Conservation (phyloP, 30 jellyfish, hydroid and myxozoan genomes). For the Rhopilema esculentum region DNA sequence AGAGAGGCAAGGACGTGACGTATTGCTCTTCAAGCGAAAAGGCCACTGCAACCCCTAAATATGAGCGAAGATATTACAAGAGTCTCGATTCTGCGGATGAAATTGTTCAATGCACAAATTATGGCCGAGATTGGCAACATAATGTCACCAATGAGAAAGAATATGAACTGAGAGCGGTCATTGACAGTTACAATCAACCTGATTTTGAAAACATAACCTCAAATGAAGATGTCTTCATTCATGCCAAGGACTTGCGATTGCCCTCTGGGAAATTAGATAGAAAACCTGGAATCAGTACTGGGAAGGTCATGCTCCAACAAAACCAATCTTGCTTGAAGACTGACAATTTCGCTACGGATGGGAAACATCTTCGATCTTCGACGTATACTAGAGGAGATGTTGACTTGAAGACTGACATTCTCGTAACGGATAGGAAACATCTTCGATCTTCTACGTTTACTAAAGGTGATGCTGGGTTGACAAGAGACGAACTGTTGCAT, state of each 20-base stretch:
- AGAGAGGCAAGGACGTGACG: neutral
- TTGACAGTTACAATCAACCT: too few species aligned
- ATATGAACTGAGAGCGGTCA: neutral
- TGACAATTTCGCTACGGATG: neutral
- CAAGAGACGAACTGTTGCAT: neutral
- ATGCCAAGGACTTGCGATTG: neutral
- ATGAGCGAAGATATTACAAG: neutral
- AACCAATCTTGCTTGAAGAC: neutral
- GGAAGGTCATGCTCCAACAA: neutral
- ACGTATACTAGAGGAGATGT: neutral
- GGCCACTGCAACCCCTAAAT: neutral
- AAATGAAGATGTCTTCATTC: neutral
- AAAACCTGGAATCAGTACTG: neutral
- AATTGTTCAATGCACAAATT: neutral
- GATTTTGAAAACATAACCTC: too few species aligned
- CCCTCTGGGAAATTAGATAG: neutral
- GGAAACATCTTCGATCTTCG: neutral
- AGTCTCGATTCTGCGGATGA: neutral
- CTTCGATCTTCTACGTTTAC: neutral
- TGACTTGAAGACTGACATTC: neutral
- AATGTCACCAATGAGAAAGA: neutral
- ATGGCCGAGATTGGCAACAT: neutral
- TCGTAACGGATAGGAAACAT: too few species aligned
- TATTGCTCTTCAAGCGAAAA: neutral
- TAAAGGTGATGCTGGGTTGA: neutral